Base-by-base conservation (phyloP, 2,888 invertebrate genomes). In the Stenodera caucasica region DNA sequence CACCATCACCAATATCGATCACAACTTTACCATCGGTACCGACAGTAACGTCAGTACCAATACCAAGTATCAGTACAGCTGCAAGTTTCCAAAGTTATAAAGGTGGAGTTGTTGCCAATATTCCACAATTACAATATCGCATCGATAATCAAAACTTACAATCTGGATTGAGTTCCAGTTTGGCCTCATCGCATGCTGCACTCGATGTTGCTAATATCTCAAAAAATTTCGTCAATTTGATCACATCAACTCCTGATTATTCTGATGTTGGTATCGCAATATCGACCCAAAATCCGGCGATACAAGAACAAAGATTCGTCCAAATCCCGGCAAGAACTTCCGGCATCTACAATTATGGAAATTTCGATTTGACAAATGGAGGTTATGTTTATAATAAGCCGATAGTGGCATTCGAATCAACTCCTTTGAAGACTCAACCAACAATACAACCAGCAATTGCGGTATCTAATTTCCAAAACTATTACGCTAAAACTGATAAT, bases 81-180 rank as follows among this genome's bases (percentile, higher is more conserved):
- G 54, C 69, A 12, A 67, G 69, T 5, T 73, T 78, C 55, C 72
- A 73, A 52, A 72, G 67, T 50, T 73, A 69, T 55, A 69, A 72
- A 35, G 75, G 73, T 32, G 79, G 78, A 14, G 78, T 78, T 9
- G 73, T 78, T 9, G 78, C 78, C 4, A 79, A 78, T 54, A 60
- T 76, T 5, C 79, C 78, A 0, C 71, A 77, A 67, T 63, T 78
- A n/a, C 79, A 79, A 63, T 73, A 74, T 55, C 75, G 60, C 77
- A 2, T 65, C 57, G 33, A 61, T 21, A 60, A 62, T 32, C 29
- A 37, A 15, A 35, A 33, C n/a, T 23, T 32, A 15, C 7, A 56
- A 50, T 30, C 49, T 32, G 23, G 50, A 7, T n/a, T 14, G 0
- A 37, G 15, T 45, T 45, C 30, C 0, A 53, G 52, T 21, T 53